phyloP scores from a whole-genome alignment of 2,888 invertebrate species.

The Galerucella pusilla region DNA sequence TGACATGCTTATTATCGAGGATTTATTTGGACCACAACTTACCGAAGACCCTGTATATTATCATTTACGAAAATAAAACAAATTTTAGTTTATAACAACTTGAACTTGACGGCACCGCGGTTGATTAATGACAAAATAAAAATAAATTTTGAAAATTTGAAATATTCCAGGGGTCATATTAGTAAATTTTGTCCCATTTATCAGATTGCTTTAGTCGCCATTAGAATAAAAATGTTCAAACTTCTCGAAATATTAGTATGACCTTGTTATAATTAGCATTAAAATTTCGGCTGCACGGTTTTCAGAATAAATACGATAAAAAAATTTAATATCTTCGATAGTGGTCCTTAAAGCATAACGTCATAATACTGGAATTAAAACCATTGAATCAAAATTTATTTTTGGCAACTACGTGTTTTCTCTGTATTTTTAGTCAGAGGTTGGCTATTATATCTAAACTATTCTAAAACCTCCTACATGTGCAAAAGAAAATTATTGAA shows the following conservation, averaged over 20 bases:
- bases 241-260: not conserved
- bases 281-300: not conserved
- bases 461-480: slow-evolving; percentile 51
- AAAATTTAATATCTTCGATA: slow-evolving; percentile 16
- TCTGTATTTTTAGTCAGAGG: slow-evolving; percentile 46
- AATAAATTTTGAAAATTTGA: not conserved
- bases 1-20: no score
- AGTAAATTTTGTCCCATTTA: not conserved
- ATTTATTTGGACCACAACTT: no score
- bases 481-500: slow-evolving; percentile 19
- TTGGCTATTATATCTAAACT: slow-evolving; percentile 45
- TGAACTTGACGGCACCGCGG: no score
- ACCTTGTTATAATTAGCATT: slow-evolving; percentile 1
- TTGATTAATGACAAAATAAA: no score
- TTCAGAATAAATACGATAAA: not conserved
- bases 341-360: slow-evolving; percentile 14
- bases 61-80: no score
- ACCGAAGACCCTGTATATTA: no score
- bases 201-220: not conserved
- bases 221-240: not conserved
- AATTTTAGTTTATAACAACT: no score
- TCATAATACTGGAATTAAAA: slow-evolving; percentile 21
- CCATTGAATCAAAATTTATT: slow-evolving; percentile 40
- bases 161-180: not conserved
- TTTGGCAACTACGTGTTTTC: slow-evolving; percentile 46